Base-by-base conservation (phyloP, 1,140 invertebrate species). In the Coenobita brevimanus region DNA sequence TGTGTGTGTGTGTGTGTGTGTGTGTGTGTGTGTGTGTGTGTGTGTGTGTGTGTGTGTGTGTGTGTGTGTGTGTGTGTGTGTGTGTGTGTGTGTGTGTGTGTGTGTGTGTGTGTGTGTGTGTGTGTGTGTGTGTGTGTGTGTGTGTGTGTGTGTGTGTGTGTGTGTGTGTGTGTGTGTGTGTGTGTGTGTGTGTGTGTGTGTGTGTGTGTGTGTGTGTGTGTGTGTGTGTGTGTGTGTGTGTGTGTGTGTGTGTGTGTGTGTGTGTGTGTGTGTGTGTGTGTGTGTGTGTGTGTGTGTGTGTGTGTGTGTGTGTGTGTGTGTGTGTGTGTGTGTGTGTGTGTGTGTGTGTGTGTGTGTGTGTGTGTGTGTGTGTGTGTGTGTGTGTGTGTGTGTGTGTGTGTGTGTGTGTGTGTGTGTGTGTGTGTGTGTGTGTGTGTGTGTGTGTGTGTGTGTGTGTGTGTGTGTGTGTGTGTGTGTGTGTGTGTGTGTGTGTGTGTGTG, bases 1-100 rank as follows among this genome's bases (percentile, higher is more conserved):
- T 57, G 54, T 57, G 54, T 57, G 54, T 57, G 54, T 57, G 54
- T 57, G 54, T 57, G 54, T 57, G 54, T 57, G 54, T 57, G 54
- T 57, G 54, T 57, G 54, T 57, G 54, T 57, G 54, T 57, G 54
- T 57, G 54, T 57, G 54, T 57, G 54, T 57, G 54, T 57, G 54
- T 57, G 54, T 57, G 54, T 57, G 54, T 57, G 54, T 57, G 54
- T 57, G 54, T 57, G 54, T 57, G 54, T 57, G 54, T 57, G 54
- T 57, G 54, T 57, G 54, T 57, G 54, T 57, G 54, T 57, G 54
- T 57, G 54, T 57, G 54, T 57, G 54, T 57, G 54, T 57, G 54
- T 57, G 54, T 57, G 54, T 57, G 54, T 57, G 54, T 57, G 54
- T 57, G 54, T 57, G 54, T 57, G 54, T 57, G 54, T 57, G 54